Base-by-base conservation (phyloP, 2,888 invertebrate species). In the Cheilosia vernalis region DNA sequence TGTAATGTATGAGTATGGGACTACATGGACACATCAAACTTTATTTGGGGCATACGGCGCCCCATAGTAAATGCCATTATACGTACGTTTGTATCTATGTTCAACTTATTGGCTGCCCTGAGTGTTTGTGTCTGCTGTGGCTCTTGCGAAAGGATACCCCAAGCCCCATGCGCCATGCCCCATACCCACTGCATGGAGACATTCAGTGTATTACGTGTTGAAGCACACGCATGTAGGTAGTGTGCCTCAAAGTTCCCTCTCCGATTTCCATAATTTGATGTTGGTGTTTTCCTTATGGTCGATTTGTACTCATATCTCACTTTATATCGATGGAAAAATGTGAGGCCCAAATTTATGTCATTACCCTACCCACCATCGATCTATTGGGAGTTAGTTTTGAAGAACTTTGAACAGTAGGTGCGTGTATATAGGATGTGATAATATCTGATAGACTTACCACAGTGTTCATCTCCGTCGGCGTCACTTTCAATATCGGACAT, bases 1-100 rank as follows among this genome's bases (percentile, higher is more conserved):
- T 89, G 88, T 88, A 89, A 90, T 89, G 88, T 89, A 88, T 87
- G 88, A 88, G 86, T 87, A 90, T 89, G 89, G 88, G 88, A 88
- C 91, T 90, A 88, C 90, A 89, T 88, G 91, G 91, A 89, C 90
- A 90, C 91, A 91, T 91, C 90, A 91, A 90, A 90, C 89, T 90
- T 90, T 89, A 91, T 91, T 89, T 89, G 89, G 88, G 88, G 87
- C 88, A 87, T 73, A 87, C 76, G 85, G 76, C 85, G 81, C 76
- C 85, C 85, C 81, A 85, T 80, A 80, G 84, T 85, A 80, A 85
- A 70, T 85, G 84, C 70, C 61, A 76, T 80, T 76, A 9, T 30
- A 72, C 70, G 61, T 72, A 64, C 37, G 53, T 61, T 55, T 49
- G 58, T 58, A 37, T 64, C 51, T 27, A 53, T 77, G 55, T 77